A percentile compares a stretch with the other conserved stretches of the same genome.
Conservation (phyloP, 2,888 invertebrate species). For the Oscheius onirici region DNA sequence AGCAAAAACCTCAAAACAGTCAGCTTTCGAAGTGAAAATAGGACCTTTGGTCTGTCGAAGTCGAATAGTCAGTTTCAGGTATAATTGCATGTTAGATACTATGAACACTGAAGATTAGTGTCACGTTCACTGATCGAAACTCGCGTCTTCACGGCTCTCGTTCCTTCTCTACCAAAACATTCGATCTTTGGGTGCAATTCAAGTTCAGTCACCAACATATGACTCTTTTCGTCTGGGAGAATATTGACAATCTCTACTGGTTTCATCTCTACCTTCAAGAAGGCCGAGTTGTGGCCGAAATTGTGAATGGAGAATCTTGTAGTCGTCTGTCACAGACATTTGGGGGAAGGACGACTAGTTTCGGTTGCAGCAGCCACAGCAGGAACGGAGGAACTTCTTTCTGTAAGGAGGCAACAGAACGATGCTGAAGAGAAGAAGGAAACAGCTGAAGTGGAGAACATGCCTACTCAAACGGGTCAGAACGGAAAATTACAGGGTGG, state of each 20-base stretch:
- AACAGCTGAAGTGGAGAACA: conserved; percentile 28
- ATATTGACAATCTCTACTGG: conserved; percentile 66
- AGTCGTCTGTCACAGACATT: conserved; percentile 34
- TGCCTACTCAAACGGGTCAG: too few relatives aligned
- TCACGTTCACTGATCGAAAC: conserved; percentile 69
- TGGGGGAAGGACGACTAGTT: conserved; percentile 23
- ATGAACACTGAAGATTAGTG: too few relatives aligned
- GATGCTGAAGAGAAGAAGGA: conserved; percentile 21
- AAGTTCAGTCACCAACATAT: conserved; percentile 65
- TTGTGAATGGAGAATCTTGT: conserved; percentile 67
- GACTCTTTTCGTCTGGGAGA: conserved; percentile 67
- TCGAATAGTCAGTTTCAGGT: too few relatives aligned
- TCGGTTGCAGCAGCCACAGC: conserved; percentile 33
- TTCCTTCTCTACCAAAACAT: conserved; percentile 52
- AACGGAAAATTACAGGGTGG: too few relatives aligned
- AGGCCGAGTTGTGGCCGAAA: conserved; percentile 64
- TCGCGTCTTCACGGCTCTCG: conserved; percentile 60
- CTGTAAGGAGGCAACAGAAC: conserved; percentile 30
- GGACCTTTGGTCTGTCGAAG: conserved; percentile 63
- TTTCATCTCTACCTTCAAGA: conserved; percentile 65
- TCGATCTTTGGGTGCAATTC: conserved; percentile 62
- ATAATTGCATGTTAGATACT: too few relatives aligned
- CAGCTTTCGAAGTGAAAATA: conserved; percentile 62
- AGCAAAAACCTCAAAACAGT: conserved; percentile 57
- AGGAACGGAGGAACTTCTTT: conserved; percentile 27